phyloP scores from a whole-genome alignment of 2,113 vertebrate genomes.

The Thymallus thymallus region DNA sequence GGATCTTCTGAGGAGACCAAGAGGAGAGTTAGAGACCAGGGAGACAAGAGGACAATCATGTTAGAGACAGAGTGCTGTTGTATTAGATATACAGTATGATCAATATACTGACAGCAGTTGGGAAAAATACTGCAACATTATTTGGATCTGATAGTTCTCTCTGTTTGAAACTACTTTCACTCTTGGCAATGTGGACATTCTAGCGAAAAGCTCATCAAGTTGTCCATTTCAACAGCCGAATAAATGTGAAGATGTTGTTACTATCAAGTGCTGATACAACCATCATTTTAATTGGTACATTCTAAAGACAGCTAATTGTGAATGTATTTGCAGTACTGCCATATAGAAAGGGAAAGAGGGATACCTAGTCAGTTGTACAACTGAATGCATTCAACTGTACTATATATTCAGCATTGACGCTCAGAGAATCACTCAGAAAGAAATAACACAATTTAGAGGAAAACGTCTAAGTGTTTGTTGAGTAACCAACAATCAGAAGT shows the following conservation, averaged over 20 bases:
- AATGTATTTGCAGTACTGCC: background rate
- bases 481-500: conserved; percentile 46
- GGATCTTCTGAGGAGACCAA: conserved; percentile 76
- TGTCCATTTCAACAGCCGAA: too few species aligned
- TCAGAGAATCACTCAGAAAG: conserved; percentile 12
- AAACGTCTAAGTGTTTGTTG: background rate
- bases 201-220: too few species aligned
- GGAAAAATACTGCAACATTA: background rate
- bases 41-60: background rate
- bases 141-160: too few species aligned
- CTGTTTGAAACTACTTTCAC: too few species aligned
- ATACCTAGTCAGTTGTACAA: too few species aligned
- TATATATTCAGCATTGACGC: conserved; percentile 21
- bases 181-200: too few species aligned
- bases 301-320: background rate
- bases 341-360: too few species aligned
- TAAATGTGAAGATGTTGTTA: too few species aligned
- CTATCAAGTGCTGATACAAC: too few species aligned
- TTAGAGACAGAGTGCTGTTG: background rate
- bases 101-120: background rate
- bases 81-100: background rate
- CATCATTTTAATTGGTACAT: background rate
- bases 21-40: conserved; percentile 7
- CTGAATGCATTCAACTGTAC: conserved; percentile 9
- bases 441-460: too few species aligned